A percentile compares a stretch with the other conserved stretches of the same genome.
Evolutionary conservation across 1,140 invertebrate genomes (phyloP).

Genomic region (Saccostrea glomerata): DNA sequence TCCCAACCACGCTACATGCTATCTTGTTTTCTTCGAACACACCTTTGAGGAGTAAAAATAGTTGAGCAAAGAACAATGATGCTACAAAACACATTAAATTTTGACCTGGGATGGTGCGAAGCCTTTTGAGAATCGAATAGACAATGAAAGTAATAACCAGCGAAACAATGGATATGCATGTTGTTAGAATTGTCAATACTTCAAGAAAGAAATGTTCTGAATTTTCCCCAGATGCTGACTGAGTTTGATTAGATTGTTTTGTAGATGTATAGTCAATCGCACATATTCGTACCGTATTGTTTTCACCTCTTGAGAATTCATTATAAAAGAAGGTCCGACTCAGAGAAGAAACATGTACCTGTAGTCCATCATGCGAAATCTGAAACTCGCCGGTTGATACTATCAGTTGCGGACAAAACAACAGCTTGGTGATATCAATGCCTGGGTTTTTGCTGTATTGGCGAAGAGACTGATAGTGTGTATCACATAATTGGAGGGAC

Average conservation of each 20-base stretch:
- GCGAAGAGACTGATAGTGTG: not conserved
- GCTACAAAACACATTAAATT: conserved; percentile 2
- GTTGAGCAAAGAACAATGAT: conserved; percentile 1
- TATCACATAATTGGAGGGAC: not conserved
- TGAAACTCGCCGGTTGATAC: not conserved
- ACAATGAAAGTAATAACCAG: not conserved
- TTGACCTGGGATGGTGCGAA: conserved; percentile 30
- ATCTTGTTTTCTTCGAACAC: not conserved
- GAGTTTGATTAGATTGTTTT: not conserved
- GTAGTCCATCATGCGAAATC: not conserved
- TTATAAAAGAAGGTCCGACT: not conserved
- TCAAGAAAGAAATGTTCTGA: not conserved
- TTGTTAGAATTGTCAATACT: not conserved
- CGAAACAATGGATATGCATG: conserved; percentile 11
- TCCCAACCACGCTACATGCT: not conserved
- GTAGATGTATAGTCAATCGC: not conserved
- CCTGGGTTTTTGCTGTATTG: not conserved
- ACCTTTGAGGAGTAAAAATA: not conserved
- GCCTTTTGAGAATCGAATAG: not conserved
- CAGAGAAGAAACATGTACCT: not conserved
- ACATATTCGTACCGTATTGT: not conserved
- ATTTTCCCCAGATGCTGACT: not conserved
- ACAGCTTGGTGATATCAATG: not conserved
- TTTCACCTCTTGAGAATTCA: not conserved
- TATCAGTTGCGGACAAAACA: not conserved